Evolutionary conservation across 2,888 invertebrate genomes (phyloP).

Genomic region (Pandemis corylana): DNA sequence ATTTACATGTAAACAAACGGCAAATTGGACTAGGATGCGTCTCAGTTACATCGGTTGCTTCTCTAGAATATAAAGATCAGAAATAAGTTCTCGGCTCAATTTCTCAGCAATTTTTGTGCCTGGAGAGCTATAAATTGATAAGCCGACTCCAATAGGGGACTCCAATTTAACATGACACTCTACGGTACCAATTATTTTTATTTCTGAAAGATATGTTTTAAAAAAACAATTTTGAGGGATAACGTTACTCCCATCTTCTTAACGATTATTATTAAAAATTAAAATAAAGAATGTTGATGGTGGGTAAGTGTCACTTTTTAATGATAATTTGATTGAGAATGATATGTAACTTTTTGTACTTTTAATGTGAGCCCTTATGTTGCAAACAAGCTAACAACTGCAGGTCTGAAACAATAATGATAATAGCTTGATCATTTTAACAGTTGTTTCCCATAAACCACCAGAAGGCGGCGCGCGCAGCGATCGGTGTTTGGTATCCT

Average conservation of each 20-base stretch:
- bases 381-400: no score
- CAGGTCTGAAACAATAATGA: neutral
- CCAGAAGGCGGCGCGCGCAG: slow-evolving; percentile 23
- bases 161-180: slow-evolving; percentile 34
- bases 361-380: no score
- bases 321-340: no score
- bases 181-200: slow-evolving; percentile 35
- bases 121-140: slow-evolving; percentile 39
- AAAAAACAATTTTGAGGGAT: slow-evolving; percentile 4
- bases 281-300: no score
- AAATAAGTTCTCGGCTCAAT: slow-evolving; percentile 10
- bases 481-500: slow-evolving; percentile 17
- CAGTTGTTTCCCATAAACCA: slow-evolving; percentile 16
- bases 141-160: slow-evolving; percentile 30
- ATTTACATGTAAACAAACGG: no score
- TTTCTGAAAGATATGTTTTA: slow-evolving; percentile 23
- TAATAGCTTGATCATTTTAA: neutral
- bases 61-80: neutral
- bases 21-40: neutral
- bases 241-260: neutral
- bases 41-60: neutral
- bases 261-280: neutral
- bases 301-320: no score
- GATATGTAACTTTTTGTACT: no score
- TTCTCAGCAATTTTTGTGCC: slow-evolving; percentile 1